A percentile compares a stretch with the other conserved stretches of the same genome.
These are phyloP conservation scores for Eublepharis macularius DNA, from an alignment of 2,113 vertebrate species.

Conservation along the genomic window DNA sequence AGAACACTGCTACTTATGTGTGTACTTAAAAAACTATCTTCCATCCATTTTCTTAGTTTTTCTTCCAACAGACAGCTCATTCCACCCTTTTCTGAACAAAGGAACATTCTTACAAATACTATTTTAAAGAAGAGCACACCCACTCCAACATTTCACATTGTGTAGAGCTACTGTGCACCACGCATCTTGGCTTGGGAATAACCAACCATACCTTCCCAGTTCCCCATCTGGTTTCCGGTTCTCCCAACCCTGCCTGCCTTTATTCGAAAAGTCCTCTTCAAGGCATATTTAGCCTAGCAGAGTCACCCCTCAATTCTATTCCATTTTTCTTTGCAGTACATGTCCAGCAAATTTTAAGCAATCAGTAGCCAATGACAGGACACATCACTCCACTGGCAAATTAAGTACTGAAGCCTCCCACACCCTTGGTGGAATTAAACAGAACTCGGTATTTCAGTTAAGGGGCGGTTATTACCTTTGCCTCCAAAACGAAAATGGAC, in stretches of 20 bases:
- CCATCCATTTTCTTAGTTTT: conserved; percentile 40
- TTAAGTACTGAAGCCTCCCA: neutral
- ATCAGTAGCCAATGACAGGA: neutral
- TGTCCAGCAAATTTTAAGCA: neutral
- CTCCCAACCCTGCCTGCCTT: neutral
- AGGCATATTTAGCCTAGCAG: neutral
- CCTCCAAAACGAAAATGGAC: neutral
- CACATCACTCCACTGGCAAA: conserved; percentile 7
- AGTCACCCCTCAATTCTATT: neutral
- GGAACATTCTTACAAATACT: neutral
- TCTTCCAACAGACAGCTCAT: conserved; percentile 23
- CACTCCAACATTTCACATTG: conserved; percentile 11
- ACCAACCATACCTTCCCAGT: neutral
- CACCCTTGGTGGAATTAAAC: neutral
- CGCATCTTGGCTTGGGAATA: neutral
- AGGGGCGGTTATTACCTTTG: neutral
- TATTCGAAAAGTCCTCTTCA: neutral
- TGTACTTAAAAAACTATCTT: conserved; percentile 28
- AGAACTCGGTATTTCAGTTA: conserved; percentile 12
- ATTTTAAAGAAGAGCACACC: neutral
- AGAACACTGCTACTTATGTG: conserved; percentile 44
- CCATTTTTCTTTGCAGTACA: neutral
- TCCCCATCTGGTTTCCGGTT: neutral
- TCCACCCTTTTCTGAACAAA: neutral
- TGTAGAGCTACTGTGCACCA: neutral